Base-by-base conservation (phyloP, 2,888 invertebrate genomes). In the Leucophora obtusa region DNA sequence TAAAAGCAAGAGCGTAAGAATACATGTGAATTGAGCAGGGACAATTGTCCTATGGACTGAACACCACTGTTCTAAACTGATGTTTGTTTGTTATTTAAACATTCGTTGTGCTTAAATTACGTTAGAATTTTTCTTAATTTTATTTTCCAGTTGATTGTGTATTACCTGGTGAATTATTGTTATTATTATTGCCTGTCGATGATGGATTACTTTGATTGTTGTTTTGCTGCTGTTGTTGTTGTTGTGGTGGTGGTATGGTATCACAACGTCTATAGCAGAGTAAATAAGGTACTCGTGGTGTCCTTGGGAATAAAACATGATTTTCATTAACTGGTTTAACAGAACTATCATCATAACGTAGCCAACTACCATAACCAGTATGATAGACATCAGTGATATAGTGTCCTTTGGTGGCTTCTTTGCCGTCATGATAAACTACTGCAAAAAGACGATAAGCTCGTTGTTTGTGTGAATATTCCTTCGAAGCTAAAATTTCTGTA, bases 401-500 rank as follows among this genome's bases (percentile, higher is more conserved):
- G 90, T 98, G 98, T 0, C 98, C 98, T 89, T 98, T 98, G 17
- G 95, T 95, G 0, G 98, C 96, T 89, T 97, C 97, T 83, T 96
- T 96, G 0, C 98, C 98, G 88, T 98, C 98, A 87, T 98, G 98
- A 90, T 98, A 98, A 66, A 98, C 98, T 54, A 98, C 97, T 43
- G 98, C 98, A 90, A 98, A 97, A 76, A 98, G 91, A 89, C 97
- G 97, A 91, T n/a, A n/a, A n/a, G n/a, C n/a, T n/a, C n/a, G n/a
- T 87, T 96, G 96, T 87, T 95, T 95, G 43, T 92, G 90, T 15
- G 92, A 93, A 83, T 94, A 93, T 88, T 95, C 93, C 85, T 94
- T 95, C 0, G 94, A 92, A 0, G 97, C 96, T 89, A 97, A 92
- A 84, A 97, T 93, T 91, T 97, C 96, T 96, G 91, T n/a, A 10